Evolutionary conservation across 2,113 vertebrate species (phyloP), one percentile per base, ranked within the genome.

Genomic region (Polyodon spathula): DNA sequence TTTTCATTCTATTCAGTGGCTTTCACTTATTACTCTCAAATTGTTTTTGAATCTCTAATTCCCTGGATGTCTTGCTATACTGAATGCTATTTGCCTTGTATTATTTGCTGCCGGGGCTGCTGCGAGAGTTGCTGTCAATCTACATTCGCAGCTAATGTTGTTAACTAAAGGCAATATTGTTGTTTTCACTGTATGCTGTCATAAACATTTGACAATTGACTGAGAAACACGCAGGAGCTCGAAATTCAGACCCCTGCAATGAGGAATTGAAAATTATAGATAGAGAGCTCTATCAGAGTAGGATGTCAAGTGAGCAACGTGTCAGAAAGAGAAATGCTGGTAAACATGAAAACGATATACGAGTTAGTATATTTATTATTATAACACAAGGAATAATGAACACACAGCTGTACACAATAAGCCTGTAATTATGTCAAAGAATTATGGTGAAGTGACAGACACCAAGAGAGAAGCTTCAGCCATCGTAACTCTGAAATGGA

Each of bases 81-180:
- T 83, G 83, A 83, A 81, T 76, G 75, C 80, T 84, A 77, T 79
- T 86, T 84, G 79, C 76, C 81, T 80, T 82, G 83, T 78, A 84
- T 87, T 81, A 87, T 84, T 81, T 81, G 77, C 81, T 82, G 82
- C 76, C 56, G 59, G 68, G 76, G 81, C 81, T 81, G 78, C 75
- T 63, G 77, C 76, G 76, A 70, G 82, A 87, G 79, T 64, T 78
- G 71, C 83, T 89, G 79, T 90, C 83, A 84, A 83, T 88, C 79
- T 87, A 82, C 83, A 84, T 83, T 86, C 78, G 78, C 78, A 77
- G 81, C 79, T 83, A 87, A 88, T 83, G 84, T 83, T 83, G 87
- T 88, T 86, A 88, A 86, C 85, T 86, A 81, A 85, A 84, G 80
- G 81, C 86, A 88, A 85, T 88, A 79, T 84, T 77, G 78, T 82